Percentiles rank a stretch among this genome's conserved stretches.
Evolutionary conservation across 2,888 invertebrate species (phyloP).

Genomic region (Philonicus albiceps): DNA sequence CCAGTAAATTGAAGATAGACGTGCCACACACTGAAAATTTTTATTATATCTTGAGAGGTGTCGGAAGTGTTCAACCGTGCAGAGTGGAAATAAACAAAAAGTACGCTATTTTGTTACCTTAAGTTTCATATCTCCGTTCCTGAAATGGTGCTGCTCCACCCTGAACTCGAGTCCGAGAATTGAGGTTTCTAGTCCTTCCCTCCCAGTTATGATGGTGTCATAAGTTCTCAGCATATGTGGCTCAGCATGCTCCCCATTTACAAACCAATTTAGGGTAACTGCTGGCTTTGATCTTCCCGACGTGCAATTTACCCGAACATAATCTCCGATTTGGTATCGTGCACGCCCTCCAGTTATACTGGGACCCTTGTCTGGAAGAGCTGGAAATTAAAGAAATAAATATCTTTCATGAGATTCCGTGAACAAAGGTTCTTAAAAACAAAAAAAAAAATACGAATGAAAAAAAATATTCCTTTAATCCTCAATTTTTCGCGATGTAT

Average conservation of each 20-base stretch:
- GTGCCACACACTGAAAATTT: slow-evolving; percentile 69
- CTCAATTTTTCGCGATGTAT: not conserved
- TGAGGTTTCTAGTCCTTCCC: slow-evolving; percentile 73
- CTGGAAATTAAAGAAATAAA: slow-evolving; percentile 56
- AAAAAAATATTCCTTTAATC: not conserved
- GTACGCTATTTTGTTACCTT: slow-evolving; percentile 62
- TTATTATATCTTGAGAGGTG: not conserved
- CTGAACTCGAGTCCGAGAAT: slow-evolving; percentile 74
- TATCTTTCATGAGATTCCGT: not conserved
- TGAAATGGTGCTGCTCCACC: slow-evolving; percentile 74
- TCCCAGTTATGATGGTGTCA: slow-evolving; percentile 65
- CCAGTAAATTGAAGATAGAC: slow-evolving; percentile 75
- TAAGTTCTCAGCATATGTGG: slow-evolving; percentile 64
- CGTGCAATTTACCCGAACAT: slow-evolving; percentile 70
- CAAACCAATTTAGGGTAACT: slow-evolving; percentile 68
- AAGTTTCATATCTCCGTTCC: slow-evolving; percentile 76
- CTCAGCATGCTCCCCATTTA: slow-evolving; percentile 68
- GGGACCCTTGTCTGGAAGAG: slow-evolving; percentile 70
- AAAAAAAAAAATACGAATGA: not conserved
- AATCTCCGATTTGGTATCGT: slow-evolving; percentile 69
- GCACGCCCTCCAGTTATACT: slow-evolving; percentile 68
- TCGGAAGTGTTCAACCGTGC: not conserved
- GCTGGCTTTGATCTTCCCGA: slow-evolving; percentile 70
- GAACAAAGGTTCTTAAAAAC: not conserved
- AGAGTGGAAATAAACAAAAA: not conserved